Percentiles rank a stretch among this genome's conserved stretches.
These are phyloP conservation scores for Drosophila fulvimacula DNA, from an alignment of 2,888 invertebrate species.

Conservation along the genomic window DNA sequence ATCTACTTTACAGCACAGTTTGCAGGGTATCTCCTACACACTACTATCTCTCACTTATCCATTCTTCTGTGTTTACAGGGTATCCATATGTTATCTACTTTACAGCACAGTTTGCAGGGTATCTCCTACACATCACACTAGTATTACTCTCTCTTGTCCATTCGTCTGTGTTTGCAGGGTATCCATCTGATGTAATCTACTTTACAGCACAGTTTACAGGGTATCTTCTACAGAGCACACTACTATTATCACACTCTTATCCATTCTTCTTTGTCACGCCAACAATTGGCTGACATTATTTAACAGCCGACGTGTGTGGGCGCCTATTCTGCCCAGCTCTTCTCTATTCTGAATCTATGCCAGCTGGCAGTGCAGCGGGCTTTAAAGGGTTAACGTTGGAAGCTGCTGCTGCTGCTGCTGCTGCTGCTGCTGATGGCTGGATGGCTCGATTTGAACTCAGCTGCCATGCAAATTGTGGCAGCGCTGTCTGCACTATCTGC, in stretches of 20 bases:
- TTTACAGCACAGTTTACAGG: background rate
- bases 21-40: too few relatives aligned
- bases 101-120: too few relatives aligned
- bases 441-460: constrained; percentile 24
- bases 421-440: background rate
- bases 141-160: too few relatives aligned
- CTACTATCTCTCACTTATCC: too few relatives aligned
- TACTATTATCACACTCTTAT: background rate
- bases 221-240: background rate
- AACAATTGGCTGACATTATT: constrained; percentile 31
- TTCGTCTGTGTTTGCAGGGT: too few relatives aligned
- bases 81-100: too few relatives aligned
- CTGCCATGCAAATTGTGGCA: constrained; percentile 54
- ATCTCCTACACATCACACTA: too few relatives aligned
- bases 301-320: constrained; percentile 35
- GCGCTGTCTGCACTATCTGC: constrained; percentile 48
- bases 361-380: constrained; percentile 20
- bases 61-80: too few relatives aligned
- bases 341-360: background rate
- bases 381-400: constrained; percentile 41
- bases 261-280: constrained; percentile 27
- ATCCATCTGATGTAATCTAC: background rate
- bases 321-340: constrained; percentile 1
- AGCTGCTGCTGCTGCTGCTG: constrained; percentile 16
- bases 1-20: too few relatives aligned